A percentile compares a stretch with the other conserved stretches of the same genome.
Evolutionary conservation across 2,888 invertebrate species (phyloP).

Genomic region (Rotaria magnacalcarata): DNA sequence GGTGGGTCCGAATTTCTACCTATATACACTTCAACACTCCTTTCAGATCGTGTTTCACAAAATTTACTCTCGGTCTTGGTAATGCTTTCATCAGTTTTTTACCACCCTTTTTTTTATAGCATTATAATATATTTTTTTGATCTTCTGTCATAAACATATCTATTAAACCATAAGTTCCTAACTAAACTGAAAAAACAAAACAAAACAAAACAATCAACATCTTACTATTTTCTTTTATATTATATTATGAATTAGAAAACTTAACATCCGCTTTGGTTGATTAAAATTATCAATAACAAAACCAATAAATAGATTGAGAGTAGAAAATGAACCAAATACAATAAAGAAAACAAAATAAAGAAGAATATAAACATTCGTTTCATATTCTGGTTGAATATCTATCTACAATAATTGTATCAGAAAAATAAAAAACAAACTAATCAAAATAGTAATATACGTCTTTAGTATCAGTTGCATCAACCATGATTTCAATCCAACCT

Average conservation of each 20-base stretch:
- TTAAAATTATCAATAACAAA: constrained; percentile 99
- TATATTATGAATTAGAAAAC: too few relatives aligned
- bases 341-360: constrained; percentile 98
- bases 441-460: constrained; percentile 65
- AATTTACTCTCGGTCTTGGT: constrained; percentile 82
- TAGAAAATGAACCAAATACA: constrained; percentile 78
- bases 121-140: constrained; percentile 98
- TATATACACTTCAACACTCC: too few relatives aligned
- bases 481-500: constrained; percentile 97
- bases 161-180: constrained; percentile 81
- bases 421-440: background rate
- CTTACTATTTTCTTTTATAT: too few relatives aligned
- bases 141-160: constrained; percentile 99
- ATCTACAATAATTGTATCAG: constrained; percentile 48
- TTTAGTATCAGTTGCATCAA: constrained; percentile 90
- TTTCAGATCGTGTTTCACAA: too few relatives aligned
- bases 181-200: constrained; percentile 43
- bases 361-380: constrained; percentile 93
- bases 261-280: constrained; percentile 90
- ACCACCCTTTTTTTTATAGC: constrained; percentile 98
- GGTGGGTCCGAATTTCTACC: too few relatives aligned
- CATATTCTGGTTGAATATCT: constrained; percentile 82
- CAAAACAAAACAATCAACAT: constrained; percentile 45
- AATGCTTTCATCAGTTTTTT: constrained; percentile 97
- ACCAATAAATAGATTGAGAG: constrained; percentile 97